Evolutionary conservation across 2,797 vertebrate genomes (phyloP), one percentile per base, ranked within the genome.

Genomic region (Helicolenus hilgendorfi): DNA sequence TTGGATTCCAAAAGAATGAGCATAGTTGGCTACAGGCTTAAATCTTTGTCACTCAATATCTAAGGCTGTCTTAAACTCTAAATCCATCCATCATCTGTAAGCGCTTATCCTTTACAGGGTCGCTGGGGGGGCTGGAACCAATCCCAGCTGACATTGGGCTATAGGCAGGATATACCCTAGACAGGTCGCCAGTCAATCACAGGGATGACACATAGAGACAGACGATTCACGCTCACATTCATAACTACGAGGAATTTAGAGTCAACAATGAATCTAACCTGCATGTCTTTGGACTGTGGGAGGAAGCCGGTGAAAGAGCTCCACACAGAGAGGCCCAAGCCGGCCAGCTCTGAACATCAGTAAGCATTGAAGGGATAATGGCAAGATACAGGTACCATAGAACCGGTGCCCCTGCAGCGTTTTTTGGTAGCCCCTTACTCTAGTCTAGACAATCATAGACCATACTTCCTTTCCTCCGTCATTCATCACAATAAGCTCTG

Each of bases 401-500:
- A 76, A 59, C 36, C 59, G 60, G 22, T 31, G 6, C 13, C 31
- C 55, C 58, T 49, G 88, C 33, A 33, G 41, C 55, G 20, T 58
- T 87, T 41, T 67, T 65, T 71, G 27, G 45, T 49, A 76, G 79
- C 59, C 11, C 3, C 13, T 67, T 31, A 33, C 62, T 26, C 7
- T 2, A 38, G 33, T 55, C 27, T 11, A 76, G 55, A 22, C 5
- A 33, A 29, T 64, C 72, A 81, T 7, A 71, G 49, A 62, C 8
- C 24, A 20, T 41, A 36, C 24, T 68, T 62, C 24, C 65, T 82
- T 36, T 62, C 63, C 63, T 73, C 56, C 7, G 5, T 72, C 74
- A 77, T 84, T 79, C 64, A 73, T 89, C 85, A 53, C 73, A 64
- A 41, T 72, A 45, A 76, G 53, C 64, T 62, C 8, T 67, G 55